Base-by-base conservation (phyloP, 1,140 invertebrate genomes). In the Nylanderia fulva region DNA sequence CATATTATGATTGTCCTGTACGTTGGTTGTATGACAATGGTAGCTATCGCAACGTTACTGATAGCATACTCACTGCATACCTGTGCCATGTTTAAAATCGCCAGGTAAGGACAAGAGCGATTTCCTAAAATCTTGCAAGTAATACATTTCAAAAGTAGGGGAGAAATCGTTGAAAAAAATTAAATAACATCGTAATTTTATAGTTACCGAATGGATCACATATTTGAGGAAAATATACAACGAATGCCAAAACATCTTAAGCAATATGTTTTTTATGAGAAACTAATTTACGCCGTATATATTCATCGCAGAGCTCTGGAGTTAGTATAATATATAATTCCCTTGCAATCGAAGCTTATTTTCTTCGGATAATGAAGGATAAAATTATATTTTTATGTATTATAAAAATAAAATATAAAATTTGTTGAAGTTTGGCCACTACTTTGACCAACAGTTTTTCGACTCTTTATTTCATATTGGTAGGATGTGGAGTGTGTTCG, bases 351-450 rank as follows among this genome's bases (percentile, higher is more conserved):
- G 24, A 58, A 45, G 24, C 13, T 13, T 71, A 24, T 21, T 58
- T 71, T 82, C 64, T 52, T 6, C 27, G 52, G 36, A 0, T 6
- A 56, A 36, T 76, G n/a, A 2, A 33, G 27, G 24, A 13, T 8
- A 60, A 36, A 48, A 66, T 39, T 24, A 45, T 24, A 45, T 52
- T 48, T 13, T 68, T 3, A 0, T 21, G 24, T 64, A 64, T 64
- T 48, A 11, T 15, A 45, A 61, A 45, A 48, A 18, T 48, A 18
- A 18, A 48, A 48, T 71, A 24, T 27, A 21, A 18, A 58, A 71
- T 82, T 82, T 80, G 18, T 82, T 82, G 4, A 82, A 82, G 77
- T 82, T 82, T 82, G 24, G 7, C 33, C 36, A 71, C 15, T 33
- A 45, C 71, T 27, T 1, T 82, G 64, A 82, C 77, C 24, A 60